Evolutionary conservation across 2,113 vertebrate genomes (phyloP), one percentile per base, ranked within the genome.

Genomic region (Platycercus adscitus): DNA sequence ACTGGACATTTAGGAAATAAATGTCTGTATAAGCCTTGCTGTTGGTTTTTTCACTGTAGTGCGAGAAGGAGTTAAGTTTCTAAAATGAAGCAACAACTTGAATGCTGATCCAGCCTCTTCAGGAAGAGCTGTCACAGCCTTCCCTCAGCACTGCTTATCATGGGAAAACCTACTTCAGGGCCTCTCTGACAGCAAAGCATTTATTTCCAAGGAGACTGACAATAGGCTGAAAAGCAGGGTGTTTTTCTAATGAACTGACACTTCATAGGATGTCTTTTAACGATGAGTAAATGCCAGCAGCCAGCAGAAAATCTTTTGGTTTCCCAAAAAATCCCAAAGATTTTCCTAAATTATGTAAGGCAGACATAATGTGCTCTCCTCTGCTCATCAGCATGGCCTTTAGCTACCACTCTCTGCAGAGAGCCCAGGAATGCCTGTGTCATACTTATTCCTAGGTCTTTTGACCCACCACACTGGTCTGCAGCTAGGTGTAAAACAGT

Each of bases 1-100:
- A 88, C 19, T 17, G 60, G 73, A 68, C 46, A 63, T 71, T 50
- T 77, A 76, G 64, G 91, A 97, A 97, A 97, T 86, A 98, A 97
- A 97, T 12, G 4, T 52, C 75, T 91, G 55, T 81, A 81, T 52
- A 93, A 86, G 88, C 70, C 63, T 77, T 69, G 47, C 80, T 86
- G 52, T 58, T 50, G 6, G 43, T 72, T 80, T 72, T 77, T 71
- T 82, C 58, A 35, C 53, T 50, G 50, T 10, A 56, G 28, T 1
- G 4, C 0, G 10, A 81, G 41, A 16, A 75, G 23, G 50, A 91
- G 58, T 76, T 35, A 49, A 64, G 7, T 43, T 55, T 49, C 52
- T 23, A 71, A 93, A 87, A 81, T 20, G 41, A 83, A 31, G 72
- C 64, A n/a, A 16, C 13, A 55, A 35, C 41, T 37, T 55, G 50